Evolutionary conservation across 2,797 vertebrate species (phyloP), one percentile per base, ranked within the genome.

Genomic region (Hipposideros larvatus): DNA sequence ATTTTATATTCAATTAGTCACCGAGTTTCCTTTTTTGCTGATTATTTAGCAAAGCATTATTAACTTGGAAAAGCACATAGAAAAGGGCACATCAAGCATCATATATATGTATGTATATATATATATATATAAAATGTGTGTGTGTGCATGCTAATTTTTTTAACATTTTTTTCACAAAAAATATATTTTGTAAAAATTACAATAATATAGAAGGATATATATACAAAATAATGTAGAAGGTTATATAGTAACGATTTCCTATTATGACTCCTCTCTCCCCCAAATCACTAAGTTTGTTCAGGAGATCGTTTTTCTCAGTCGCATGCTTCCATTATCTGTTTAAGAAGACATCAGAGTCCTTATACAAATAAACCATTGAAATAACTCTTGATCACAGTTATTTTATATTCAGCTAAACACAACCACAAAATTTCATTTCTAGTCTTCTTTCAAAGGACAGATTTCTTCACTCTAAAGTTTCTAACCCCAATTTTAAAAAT

Each of bases 301-400:
- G 18, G 24, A 68, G 21, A 89, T 73, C 4, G 48, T 83, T 96
- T 96, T 34, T 8, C 43, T 26, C 28, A 88, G 21, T 66, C 8
- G 68, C 14, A 9, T 77, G 34, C 34, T 93, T 85, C 57, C 14
- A 61, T 74, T 93, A 59, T 80, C 57, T 21, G 63, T 74, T 92
- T 87, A 79, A 82, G 41, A 31, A 73, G 66, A 86, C 18, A 74
- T 48, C 66, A 93, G 77, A 28, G 34, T 91, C 37, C 37, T 86
- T 89, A 63, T 61, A 70, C 24, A 94, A 94, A 71, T 82, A 93
- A 86, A 28, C 19, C 22, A 57, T 70, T 48, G 61, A 87, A 92
- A 63, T 86, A 86, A 93, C 28, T 13, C 7, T 57, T 85, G 75
- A 57, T 6, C 9, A 73, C 71, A 66, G 8, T 80, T 79, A 4